Conservation (phyloP, 2,888 invertebrate species). For the Pterostichus madidus region DNA sequence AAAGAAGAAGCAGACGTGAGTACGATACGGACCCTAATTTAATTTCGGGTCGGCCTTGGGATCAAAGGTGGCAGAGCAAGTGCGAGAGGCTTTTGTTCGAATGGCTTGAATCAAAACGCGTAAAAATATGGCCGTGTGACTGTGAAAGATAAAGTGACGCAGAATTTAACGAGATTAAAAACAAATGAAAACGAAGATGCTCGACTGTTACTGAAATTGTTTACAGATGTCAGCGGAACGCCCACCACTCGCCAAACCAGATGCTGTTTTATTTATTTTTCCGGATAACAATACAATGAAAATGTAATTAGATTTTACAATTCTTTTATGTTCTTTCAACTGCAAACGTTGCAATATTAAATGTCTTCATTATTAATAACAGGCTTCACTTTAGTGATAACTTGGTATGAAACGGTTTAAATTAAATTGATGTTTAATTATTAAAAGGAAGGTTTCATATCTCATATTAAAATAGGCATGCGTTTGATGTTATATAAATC, state of each 20-base stretch:
- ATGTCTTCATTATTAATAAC: too few species aligned
- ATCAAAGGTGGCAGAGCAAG: slow-evolving; percentile 24
- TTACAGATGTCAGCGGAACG: slow-evolving; percentile 36
- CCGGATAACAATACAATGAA: slow-evolving; percentile 11
- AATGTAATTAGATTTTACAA: slow-evolving; percentile 5
- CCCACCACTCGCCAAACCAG: neutral
- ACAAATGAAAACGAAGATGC: slow-evolving; percentile 39
- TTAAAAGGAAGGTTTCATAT: too few species aligned
- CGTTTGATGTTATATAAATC: slow-evolving; percentile 28
- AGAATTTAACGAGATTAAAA: slow-evolving; percentile 47
- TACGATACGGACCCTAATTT: slow-evolving; percentile 32
- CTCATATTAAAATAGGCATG: neutral
- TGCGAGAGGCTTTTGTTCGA: slow-evolving; percentile 35
- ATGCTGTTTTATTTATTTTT: slow-evolving; percentile 9
- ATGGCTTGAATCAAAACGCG: slow-evolving; percentile 41
- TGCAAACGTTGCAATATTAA: too few species aligned
- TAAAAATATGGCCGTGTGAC: slow-evolving; percentile 39
- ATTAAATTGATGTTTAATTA: too few species aligned
- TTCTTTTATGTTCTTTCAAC: neutral
- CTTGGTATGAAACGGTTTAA: too few species aligned
- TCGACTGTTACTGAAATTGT: slow-evolving; percentile 27
- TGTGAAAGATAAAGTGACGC: slow-evolving; percentile 14
- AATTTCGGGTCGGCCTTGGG: slow-evolving; percentile 25
- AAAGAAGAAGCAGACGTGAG: slow-evolving; percentile 13
- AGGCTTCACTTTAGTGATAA: too few species aligned